A percentile compares a stretch with the other conserved stretches of the same genome.
Evolutionary conservation across 2,113 vertebrate genomes (phyloP).

Genomic region (Rhynchomys soricoides): DNA sequence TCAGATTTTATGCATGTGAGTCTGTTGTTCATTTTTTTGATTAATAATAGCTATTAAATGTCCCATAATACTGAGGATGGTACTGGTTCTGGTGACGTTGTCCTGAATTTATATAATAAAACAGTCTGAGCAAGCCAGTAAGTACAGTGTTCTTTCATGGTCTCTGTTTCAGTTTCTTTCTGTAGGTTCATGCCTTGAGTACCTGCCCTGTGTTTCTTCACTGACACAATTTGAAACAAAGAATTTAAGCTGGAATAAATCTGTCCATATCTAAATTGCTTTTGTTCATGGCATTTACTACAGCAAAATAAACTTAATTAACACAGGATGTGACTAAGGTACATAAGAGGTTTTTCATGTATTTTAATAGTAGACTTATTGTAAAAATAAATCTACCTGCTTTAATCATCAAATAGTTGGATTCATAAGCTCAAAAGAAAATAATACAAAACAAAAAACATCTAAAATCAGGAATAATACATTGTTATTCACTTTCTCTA

Average conservation of each 20-base stretch:
- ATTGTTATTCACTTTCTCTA: background rate
- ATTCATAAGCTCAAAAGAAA: background rate
- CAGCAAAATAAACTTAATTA: background rate
- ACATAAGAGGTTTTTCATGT: background rate
- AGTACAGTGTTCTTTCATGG: background rate
- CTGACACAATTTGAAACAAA: background rate
- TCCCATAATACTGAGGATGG: background rate
- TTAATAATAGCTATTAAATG: background rate
- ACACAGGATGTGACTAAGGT: background rate
- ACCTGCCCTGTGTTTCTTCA: background rate
- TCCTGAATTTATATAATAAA: background rate
- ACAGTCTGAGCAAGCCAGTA: background rate
- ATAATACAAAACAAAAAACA: background rate
- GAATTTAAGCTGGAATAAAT: background rate
- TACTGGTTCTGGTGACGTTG: background rate
- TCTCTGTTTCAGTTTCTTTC: background rate
- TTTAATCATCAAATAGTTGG: no score
- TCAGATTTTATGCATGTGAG: background rate
- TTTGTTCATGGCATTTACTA: background rate
- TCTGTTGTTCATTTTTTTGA: background rate
- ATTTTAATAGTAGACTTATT: background rate
- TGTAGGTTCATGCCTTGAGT: background rate
- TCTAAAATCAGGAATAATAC: background rate
- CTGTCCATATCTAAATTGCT: background rate
- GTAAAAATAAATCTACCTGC: background rate